phyloP scores from a whole-genome alignment of 2,797 vertebrate genomes.

The Phyllotis vaccarum region DNA sequence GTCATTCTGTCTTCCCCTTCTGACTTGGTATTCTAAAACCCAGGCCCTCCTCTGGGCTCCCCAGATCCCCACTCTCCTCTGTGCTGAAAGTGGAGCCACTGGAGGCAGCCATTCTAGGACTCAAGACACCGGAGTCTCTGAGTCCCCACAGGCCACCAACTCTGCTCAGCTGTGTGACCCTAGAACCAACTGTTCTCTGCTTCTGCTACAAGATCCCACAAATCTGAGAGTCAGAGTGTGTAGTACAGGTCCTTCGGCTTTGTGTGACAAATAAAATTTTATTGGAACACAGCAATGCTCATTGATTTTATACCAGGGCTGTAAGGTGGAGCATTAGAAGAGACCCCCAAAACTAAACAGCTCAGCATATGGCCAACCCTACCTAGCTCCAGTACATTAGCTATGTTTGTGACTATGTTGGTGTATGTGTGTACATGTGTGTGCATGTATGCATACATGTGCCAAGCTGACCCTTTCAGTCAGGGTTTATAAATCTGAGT shows the following conservation, averaged over 20 bases:
- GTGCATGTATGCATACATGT: neutral
- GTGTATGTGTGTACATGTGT: neutral
- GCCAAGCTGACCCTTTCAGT: neutral
- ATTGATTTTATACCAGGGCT: neutral
- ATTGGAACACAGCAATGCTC: conserved; percentile 10
- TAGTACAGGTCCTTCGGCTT: neutral
- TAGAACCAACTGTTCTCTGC: neutral
- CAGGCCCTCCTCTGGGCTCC: neutral
- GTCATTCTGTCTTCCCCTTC: neutral
- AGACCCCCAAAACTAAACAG: neutral
- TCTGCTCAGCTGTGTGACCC: conserved; percentile 2
- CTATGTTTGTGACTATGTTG: neutral
- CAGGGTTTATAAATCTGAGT: conserved; percentile 30
- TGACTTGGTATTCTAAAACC: neutral
- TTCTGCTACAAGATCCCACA: conserved; percentile 53
- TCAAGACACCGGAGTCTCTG: neutral
- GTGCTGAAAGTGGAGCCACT: neutral
- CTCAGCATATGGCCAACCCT: neutral
- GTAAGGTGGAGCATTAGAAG: neutral
- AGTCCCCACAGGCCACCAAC: neutral
- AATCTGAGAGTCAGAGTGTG: neutral
- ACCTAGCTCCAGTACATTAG: neutral
- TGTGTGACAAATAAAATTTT: conserved; percentile 67
- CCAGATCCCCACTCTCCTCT: neutral
- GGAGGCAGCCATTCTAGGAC: neutral